phyloP scores from a whole-genome alignment of 2,888 invertebrate genomes.

The Caenorhabditis sp. region DNA sequence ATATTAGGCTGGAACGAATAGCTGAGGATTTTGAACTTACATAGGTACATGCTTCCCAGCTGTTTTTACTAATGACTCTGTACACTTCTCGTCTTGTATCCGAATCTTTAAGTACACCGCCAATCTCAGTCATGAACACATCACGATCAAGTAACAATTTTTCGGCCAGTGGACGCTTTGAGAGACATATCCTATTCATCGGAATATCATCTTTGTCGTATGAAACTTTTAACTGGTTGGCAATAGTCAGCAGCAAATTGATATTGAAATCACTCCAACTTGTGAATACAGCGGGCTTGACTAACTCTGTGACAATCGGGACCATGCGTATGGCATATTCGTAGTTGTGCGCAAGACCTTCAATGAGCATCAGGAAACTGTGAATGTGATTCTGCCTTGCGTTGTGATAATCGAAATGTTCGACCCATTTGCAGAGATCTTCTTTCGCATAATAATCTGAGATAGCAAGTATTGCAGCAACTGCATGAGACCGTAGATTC shows the following conservation, averaged over 20 bases:
- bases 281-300: neutral
- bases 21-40: slow-evolving; percentile 1
- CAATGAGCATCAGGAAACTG: slow-evolving; percentile 31
- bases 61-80: slow-evolving; percentile 37
- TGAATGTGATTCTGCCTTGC: slow-evolving; percentile 57
- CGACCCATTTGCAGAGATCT: slow-evolving; percentile 40
- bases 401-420: slow-evolving; percentile 26
- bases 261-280: slow-evolving; percentile 51
- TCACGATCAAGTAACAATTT: slow-evolving; percentile 40
- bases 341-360: slow-evolving; percentile 15
- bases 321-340: neutral
- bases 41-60: slow-evolving; percentile 47
- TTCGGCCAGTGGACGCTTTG: slow-evolving; percentile 40
- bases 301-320: neutral
- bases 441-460: slow-evolving; percentile 56
- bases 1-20: too few relatives aligned
- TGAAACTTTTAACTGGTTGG: slow-evolving; percentile 13
- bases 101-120: slow-evolving; percentile 17
- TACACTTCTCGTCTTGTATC: slow-evolving; percentile 51
- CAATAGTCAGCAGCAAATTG: slow-evolving; percentile 27
- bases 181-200: slow-evolving; percentile 11
- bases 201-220: slow-evolving; percentile 54
- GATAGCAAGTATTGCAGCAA: slow-evolving; percentile 72
- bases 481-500: slow-evolving; percentile 72
- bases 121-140: slow-evolving; percentile 54